These are phyloP conservation scores for Auanema sp. DNA, from an alignment of 2,888 invertebrate genomes.

Conservation along the genomic window DNA sequence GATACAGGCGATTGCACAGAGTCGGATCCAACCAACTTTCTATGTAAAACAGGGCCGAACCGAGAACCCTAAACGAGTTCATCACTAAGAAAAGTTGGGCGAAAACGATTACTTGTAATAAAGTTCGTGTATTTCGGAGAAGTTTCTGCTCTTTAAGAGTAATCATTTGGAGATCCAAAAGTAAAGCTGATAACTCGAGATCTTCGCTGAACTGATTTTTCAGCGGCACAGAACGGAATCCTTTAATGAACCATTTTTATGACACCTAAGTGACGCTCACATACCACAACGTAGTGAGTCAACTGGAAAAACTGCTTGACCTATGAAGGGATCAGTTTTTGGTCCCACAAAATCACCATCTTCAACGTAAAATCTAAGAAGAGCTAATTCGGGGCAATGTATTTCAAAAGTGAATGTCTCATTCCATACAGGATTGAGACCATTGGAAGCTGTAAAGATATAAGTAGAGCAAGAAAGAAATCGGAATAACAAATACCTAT, in stretches of 20 bases:
- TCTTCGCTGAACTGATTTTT: conserved; percentile 89
- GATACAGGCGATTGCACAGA: no score
- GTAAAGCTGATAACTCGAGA: conserved; percentile 83
- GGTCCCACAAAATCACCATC: conserved; percentile 98
- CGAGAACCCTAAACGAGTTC: no score
- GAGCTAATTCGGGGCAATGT: conserved; percentile 79
- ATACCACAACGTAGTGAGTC: conserved; percentile 59
- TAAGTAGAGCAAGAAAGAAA: background rate
- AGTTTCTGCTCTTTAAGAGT: conserved; percentile 30
- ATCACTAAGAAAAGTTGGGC: background rate
- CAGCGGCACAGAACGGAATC: conserved; percentile 87
- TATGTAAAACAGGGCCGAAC: no score
- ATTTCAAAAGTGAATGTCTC: conserved; percentile 83
- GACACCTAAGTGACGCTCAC: background rate
- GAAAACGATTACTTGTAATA: conserved; percentile 13
- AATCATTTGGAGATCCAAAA: conserved; percentile 77
- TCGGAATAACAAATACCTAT: conserved; percentile 72
- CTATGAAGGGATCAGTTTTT: conserved; percentile 81
- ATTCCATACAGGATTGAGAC: conserved; percentile 89
- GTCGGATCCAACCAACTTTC: no score
- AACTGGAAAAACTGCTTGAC: conserved; percentile 90
- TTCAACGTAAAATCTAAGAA: conserved; percentile 73
- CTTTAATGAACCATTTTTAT: conserved; percentile 64
- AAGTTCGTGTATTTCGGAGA: conserved; percentile 28
- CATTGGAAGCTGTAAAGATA: conserved; percentile 78